Evolutionary conservation across 1,140 invertebrate genomes (phyloP).

Genomic region (Atta colombica): DNA sequence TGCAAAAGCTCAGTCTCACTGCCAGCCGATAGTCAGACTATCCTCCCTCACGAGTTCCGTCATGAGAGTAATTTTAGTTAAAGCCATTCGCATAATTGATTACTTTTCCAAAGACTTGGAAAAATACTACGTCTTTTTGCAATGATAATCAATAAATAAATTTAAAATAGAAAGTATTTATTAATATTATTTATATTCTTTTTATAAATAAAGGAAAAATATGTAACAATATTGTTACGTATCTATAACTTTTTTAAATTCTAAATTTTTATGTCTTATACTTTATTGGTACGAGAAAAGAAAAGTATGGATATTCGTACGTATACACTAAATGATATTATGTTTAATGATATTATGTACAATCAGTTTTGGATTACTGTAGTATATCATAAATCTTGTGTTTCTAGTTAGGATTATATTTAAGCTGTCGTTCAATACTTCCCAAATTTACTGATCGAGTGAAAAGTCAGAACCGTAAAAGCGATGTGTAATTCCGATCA

Average conservation of each 20-base stretch:
- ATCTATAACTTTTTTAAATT: background rate
- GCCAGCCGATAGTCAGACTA: conserved; percentile 74
- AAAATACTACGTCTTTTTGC: background rate
- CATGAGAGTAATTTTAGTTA: conserved; percentile 51
- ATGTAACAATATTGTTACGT: background rate
- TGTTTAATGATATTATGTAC: conserved; percentile 6
- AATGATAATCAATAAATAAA: background rate
- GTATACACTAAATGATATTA: background rate
- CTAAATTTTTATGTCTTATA: background rate
- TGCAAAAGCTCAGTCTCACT: conserved; percentile 78
- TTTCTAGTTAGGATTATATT: conserved; percentile 35
- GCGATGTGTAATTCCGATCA: conserved; percentile 71
- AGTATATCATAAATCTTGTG: conserved; percentile 24
- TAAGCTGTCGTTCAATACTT: conserved; percentile 58
- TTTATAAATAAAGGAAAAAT: background rate
- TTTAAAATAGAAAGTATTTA: background rate
- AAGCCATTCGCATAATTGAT: conserved; percentile 14
- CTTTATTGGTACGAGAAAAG: background rate
- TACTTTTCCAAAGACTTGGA: background rate
- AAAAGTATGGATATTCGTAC: background rate
- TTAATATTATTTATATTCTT: background rate
- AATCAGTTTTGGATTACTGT: conserved; percentile 37
- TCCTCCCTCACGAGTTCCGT: conserved; percentile 25
- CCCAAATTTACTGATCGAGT: conserved; percentile 51
- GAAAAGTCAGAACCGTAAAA: conserved; percentile 59